Conservation (phyloP, 2,797 vertebrate species). For the Denticeps clupeoides region DNA sequence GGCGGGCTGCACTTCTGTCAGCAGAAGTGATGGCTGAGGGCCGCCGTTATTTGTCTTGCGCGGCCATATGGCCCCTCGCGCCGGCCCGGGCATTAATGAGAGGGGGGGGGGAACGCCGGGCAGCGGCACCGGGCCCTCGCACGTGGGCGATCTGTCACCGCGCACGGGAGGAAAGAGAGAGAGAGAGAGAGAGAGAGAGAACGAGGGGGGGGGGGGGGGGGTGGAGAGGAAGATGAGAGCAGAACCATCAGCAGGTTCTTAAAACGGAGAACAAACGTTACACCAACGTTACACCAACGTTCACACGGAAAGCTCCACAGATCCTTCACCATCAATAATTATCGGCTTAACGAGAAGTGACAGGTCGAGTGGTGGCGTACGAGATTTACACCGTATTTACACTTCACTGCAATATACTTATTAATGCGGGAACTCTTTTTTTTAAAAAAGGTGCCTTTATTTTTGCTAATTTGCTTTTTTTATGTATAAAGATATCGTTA, state of each 20-base stretch:
- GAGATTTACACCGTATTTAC: too few relatives aligned
- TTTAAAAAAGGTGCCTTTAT: too few relatives aligned
- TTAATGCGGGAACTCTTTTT: too few relatives aligned
- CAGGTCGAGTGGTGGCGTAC: too few relatives aligned
- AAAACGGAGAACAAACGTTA: too few relatives aligned
- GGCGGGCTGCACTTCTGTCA: constrained; percentile 74
- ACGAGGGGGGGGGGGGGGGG: constrained; percentile 3
- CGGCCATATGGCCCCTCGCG: constrained; percentile 64
- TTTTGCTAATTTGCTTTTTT: too few relatives aligned
- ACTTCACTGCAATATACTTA: too few relatives aligned
- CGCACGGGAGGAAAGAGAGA: constrained; percentile 45
- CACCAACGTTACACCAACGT: too few relatives aligned
- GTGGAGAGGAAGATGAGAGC: constrained; percentile 31
- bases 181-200: constrained; percentile 19
- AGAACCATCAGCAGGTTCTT: constrained; percentile 13
- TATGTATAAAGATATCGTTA: too few relatives aligned
- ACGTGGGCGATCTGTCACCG: constrained; percentile 64
- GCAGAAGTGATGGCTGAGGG: constrained; percentile 72
- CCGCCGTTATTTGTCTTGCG: constrained; percentile 70
- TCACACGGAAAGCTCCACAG: too few relatives aligned
- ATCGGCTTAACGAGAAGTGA: too few relatives aligned
- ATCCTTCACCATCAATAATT: too few relatives aligned
- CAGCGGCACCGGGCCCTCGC: constrained; percentile 54
- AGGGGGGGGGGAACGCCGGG: constrained; percentile 62
- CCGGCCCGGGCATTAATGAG: constrained; percentile 68